Base-by-base conservation (phyloP, 1,140 invertebrate species). In the Grapholita molesta region DNA sequence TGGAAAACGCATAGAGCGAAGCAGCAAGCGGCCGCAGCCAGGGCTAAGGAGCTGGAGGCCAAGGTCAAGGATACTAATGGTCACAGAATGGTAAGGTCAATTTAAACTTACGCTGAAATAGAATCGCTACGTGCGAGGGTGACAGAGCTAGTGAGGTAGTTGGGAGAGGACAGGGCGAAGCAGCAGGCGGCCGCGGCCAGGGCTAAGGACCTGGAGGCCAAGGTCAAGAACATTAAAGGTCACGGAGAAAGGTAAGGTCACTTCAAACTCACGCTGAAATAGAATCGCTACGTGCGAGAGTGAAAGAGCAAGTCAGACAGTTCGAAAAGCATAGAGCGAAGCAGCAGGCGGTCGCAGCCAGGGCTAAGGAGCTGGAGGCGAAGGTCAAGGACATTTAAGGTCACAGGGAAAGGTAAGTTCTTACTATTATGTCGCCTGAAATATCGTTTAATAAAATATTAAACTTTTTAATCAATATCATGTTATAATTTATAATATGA, bases 191-290 rank as follows among this genome's bases (percentile, higher is more conserved):
- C 94, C 15, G 87, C 92, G 1, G 93, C 93, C 66, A 94, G 95
- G 71, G 95, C 95, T 0, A 94, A 94, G 73, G 95, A 97, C 66
- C 86, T 99, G 2, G 95, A 97, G 79, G 83, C 88, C 42, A 97
- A 98, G 84, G 93, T 97, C 33, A 95, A 96, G 76, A 96, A 98
- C 92, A 94, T 96, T 0, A 95, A 96, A 77, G 95, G 95, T 5
- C 94, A 97, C 78, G 92, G 95, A 25, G 97, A 98, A 69, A 94
- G 95, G 81, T 95, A 96, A 82, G 82, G 97, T 4, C 95, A 97
- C 89, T 97, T 88, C 95, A 97, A 83, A 93, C 96, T 70, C 94
- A 97, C 77, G 93, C 95, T 71, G 97, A 98, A 92, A 94, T 98
- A 65, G 92, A 95, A 68, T 78, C 91, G 35, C 82, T 95, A 38